Conservation (phyloP, 2,888 invertebrate species). For the Dinocampus coccinellae region DNA sequence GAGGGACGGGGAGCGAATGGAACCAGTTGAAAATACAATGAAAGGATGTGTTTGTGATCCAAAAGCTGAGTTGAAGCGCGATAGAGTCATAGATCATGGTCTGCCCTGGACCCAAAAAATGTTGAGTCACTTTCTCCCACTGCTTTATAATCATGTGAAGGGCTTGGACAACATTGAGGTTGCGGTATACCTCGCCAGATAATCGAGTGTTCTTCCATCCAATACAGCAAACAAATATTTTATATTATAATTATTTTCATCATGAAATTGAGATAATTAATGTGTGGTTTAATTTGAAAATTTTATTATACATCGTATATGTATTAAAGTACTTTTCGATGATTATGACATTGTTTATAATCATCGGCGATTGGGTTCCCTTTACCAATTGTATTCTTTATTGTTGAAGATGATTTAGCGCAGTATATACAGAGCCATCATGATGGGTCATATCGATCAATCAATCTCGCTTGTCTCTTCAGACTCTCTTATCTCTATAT, state of each 20-base stretch:
- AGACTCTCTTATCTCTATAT: conserved; percentile 26
- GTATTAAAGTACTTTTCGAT: conserved; percentile 38
- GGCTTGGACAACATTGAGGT: not conserved
- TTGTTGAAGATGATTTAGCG: conserved; percentile 32
- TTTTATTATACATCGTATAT: too few species aligned
- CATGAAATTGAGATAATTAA: too few species aligned
- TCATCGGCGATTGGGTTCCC: not conserved
- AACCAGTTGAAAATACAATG: conserved; percentile 43
- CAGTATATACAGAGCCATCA: not conserved
- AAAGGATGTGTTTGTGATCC: conserved; percentile 63
- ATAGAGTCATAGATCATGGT: conserved; percentile 66
- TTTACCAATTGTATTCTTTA: too few species aligned
- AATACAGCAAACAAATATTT: not conserved
- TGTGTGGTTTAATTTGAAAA: too few species aligned
- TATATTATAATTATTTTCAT: too few species aligned
- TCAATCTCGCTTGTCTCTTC: conserved; percentile 25
- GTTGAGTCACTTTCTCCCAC: conserved; percentile 3
- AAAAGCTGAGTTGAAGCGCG: conserved; percentile 57
- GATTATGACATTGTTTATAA: conserved; percentile 48
- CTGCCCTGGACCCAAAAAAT: conserved; percentile 50
- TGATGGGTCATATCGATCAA: conserved; percentile 20
- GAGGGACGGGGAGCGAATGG: conserved; percentile 42
- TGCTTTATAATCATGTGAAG: conserved; percentile 2
- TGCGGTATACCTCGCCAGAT: not conserved
- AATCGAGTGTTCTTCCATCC: not conserved